Percentiles rank a stretch among this genome's conserved stretches.
Conservation (phyloP, 37 sponge, comb jelly and placozoan genomes). For the Diacarnus erythraeanus region DNA sequence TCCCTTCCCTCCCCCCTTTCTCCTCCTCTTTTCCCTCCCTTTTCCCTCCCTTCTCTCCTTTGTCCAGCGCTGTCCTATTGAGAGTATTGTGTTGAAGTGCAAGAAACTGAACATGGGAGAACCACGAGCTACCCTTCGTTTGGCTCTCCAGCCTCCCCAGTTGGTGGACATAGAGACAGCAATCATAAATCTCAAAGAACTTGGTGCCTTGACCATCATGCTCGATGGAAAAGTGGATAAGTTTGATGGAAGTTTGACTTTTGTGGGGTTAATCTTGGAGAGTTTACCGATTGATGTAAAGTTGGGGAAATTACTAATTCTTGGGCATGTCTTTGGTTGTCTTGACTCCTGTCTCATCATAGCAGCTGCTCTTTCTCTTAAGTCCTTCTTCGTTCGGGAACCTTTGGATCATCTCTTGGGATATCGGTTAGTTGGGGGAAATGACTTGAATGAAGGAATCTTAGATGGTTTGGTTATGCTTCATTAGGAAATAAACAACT, state of each 20-base stretch:
- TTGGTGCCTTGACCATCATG: conserved; percentile 72
- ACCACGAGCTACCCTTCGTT: conserved; percentile 70
- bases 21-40: not conserved
- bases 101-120: conserved; percentile 92
- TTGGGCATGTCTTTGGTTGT: conserved; percentile 93
- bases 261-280: conserved; percentile 80
- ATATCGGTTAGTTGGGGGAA: conserved; percentile 38
- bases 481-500: too few relatives aligned
- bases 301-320: conserved; percentile 77
- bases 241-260: conserved; percentile 90
- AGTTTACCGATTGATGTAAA: conserved; percentile 81
- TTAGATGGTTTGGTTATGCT: not conserved
- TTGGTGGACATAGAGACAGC: conserved; percentile 75
- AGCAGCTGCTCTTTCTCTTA: conserved; percentile 73
- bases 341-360: conserved; percentile 74
- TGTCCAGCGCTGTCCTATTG: conserved; percentile 88
- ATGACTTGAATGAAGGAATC: not conserved
- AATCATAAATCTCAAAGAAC: conserved; percentile 88
- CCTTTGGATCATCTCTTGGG: conserved; percentile 31
- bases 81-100: conserved; percentile 70
- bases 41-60: conserved; percentile 1
- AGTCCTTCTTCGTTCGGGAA: conserved; percentile 59
- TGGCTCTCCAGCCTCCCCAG: conserved; percentile 87
- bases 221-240: conserved; percentile 52
- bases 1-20: too few relatives aligned